A percentile compares a stretch with the other conserved stretches of the same genome.
These are phyloP conservation scores for Himalopsyche phryganea DNA, from an alignment of 1,140 invertebrate genomes.

Conservation along the genomic window DNA sequence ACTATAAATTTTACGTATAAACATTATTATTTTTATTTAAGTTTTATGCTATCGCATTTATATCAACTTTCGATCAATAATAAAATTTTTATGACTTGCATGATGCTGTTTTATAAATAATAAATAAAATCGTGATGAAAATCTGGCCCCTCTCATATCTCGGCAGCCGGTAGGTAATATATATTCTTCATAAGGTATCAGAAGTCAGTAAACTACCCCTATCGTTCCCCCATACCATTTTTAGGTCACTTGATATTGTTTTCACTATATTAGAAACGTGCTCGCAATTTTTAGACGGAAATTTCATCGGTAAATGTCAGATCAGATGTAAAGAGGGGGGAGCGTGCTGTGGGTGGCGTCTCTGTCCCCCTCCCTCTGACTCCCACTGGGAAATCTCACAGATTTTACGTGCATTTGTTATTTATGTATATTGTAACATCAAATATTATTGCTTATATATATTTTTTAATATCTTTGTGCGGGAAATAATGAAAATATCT, in stretches of 20 bases:
- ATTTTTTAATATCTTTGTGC: not conserved
- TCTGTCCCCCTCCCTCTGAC: too few species aligned
- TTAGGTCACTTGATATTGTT: slow-evolving; percentile 37
- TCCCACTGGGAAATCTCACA: too few species aligned
- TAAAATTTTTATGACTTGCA: too few species aligned
- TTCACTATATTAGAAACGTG: slow-evolving; percentile 37
- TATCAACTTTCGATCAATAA: too few species aligned
- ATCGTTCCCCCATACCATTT: slow-evolving; percentile 33
- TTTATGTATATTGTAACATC: not conserved
- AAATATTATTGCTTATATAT: not conserved
- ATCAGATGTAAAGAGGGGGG: slow-evolving; percentile 27
- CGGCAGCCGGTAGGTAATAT: slow-evolving; percentile 25
- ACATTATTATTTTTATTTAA: too few species aligned
- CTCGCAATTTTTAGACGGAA: slow-evolving; percentile 36
- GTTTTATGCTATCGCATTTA: too few species aligned
- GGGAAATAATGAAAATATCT: too few species aligned
- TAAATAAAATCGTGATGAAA: too few species aligned
- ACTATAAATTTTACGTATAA: too few species aligned
- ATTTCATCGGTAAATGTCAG: slow-evolving; percentile 36
- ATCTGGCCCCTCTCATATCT: not conserved
- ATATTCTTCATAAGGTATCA: slow-evolving; percentile 36
- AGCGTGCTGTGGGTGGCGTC: not conserved
- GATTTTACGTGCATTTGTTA: not conserved
- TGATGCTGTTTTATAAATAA: too few species aligned
- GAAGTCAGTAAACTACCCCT: slow-evolving; percentile 34